phyloP scores from a whole-genome alignment of 2,888 invertebrate genomes.

The Eurytoma adleriae region DNA sequence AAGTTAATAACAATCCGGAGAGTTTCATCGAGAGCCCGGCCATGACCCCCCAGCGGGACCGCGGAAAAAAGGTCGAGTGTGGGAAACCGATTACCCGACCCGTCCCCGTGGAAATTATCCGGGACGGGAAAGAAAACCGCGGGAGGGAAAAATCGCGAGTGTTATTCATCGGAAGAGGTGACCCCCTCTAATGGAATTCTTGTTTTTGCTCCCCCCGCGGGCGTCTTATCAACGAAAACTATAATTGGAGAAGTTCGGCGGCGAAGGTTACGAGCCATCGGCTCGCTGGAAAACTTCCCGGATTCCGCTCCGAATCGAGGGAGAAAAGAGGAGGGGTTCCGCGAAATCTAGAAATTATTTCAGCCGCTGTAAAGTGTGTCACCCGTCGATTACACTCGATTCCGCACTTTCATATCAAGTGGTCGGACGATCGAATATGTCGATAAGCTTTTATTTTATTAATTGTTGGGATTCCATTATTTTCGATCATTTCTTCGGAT shows the following conservation, averaged over 20 bases:
- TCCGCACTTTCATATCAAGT: not conserved
- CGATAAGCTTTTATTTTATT: constrained; percentile 5
- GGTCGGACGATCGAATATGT: not conserved
- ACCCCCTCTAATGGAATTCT: constrained; percentile 45
- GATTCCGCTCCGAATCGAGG: not conserved
- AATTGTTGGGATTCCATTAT: not conserved
- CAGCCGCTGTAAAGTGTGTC: constrained; percentile 32
- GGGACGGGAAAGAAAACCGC: constrained; percentile 39
- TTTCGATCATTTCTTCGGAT: too few species aligned
- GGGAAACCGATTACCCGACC: constrained; percentile 28
- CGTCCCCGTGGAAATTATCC: constrained; percentile 54
- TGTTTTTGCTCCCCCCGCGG: constrained; percentile 11
- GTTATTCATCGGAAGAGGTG: constrained; percentile 42
- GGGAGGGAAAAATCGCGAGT: constrained; percentile 44
- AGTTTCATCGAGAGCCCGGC: constrained; percentile 15
- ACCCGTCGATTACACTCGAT: not conserved
- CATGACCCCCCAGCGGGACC: not conserved
- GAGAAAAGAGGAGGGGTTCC: not conserved
- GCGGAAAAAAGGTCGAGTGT: not conserved
- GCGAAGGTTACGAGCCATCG: constrained; percentile 46
- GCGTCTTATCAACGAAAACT: constrained; percentile 47
- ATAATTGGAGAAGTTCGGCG: constrained; percentile 54
- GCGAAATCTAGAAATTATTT: constrained; percentile 31
- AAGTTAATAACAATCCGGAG: not conserved
- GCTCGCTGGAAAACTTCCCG: constrained; percentile 42